Base-by-base conservation (phyloP, 2,888 invertebrate species). In the Stratiomys singularior region DNA sequence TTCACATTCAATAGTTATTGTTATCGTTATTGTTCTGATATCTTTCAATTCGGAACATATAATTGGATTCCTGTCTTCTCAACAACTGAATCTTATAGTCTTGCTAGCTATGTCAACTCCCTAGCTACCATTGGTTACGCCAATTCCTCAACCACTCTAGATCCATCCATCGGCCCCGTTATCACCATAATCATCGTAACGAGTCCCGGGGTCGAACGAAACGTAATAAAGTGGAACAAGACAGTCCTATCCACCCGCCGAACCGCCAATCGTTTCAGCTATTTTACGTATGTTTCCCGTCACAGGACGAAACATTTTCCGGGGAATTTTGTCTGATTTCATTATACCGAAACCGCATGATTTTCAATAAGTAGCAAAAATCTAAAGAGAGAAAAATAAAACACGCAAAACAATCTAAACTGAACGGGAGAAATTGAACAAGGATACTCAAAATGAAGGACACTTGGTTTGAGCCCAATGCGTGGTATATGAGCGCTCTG, bases 11-110 rank as follows among this genome's bases (percentile, higher is more conserved):
- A 13, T 67, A 66, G 78, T 76, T 78, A 76, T 78, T 76, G 78
- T 78, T 76, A 78, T 78, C 69, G 78, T 69, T 78, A 78, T 76
- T 78, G 28, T 67, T 67, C 58, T 9, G 78, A 78, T 78, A 78
- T 78, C 78, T 76, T 76, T 74, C 78, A 78, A 78, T 78, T 78
- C 69, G 58, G 76, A 78, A 78, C 76, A 67, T 78, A 78, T 78
- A 78, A 78, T 78, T 78, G 78, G 76, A 78, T 76, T 78, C 67
- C 46, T 13, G 23, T 46, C 21, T 21, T n/a, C 18, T 37, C 47
- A 27, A 25, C 25, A 13, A 47, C 37, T 52, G 52, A n/a, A 27
- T 71, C 56, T 71, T 71, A 71, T 47, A 27, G 71, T 27, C 25
- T 52, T 28, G 52, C 23, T 52, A 71, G 71, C 18, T 47, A 44